Percentiles rank a stretch among this genome's conserved stretches.
Evolutionary conservation across 1,140 invertebrate species (phyloP).

Genomic region (Pristionchus pacificus): DNA sequence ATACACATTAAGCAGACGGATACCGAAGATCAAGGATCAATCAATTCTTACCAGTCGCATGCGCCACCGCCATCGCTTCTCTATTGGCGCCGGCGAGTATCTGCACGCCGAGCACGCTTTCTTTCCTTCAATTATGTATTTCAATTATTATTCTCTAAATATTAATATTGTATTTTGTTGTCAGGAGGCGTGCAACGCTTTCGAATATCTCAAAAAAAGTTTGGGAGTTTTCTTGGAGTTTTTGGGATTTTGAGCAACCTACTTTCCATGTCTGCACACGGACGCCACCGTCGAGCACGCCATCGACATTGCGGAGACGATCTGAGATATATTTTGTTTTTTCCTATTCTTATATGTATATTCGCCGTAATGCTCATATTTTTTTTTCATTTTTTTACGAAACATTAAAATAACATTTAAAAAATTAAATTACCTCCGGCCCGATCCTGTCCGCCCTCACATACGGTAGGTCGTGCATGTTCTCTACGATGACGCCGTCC

Average conservation of each 20-base stretch:
- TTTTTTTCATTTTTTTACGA: no score
- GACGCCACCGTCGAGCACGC: constrained; percentile 11
- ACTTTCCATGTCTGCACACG: not conserved
- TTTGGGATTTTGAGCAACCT: no score
- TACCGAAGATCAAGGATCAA: not conserved
- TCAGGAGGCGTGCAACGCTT: no score
- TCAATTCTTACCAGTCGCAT: constrained; percentile 63
- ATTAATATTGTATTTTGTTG: no score
- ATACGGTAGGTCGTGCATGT: constrained; percentile 82
- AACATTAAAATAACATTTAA: no score
- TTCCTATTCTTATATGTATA: constrained; percentile 34
- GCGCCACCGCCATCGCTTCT: constrained; percentile 73
- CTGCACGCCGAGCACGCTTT: constrained; percentile 62
- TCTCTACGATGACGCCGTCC: constrained; percentile 77
- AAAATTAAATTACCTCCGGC: constrained; percentile 66
- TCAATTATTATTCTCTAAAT: no score
- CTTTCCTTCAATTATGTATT: constrained; percentile 1
- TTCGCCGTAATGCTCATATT: no score
- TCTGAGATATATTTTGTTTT: constrained; percentile 67
- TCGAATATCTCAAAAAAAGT: no score
- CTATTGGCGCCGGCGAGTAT: constrained; percentile 74
- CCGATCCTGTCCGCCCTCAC: constrained; percentile 63
- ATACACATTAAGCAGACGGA: constrained; percentile 19
- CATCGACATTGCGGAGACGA: constrained; percentile 65
- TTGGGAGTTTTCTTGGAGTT: no score